Evolutionary conservation across 1,140 invertebrate species (phyloP).

Genomic region (Ruditapes philippinarum): DNA sequence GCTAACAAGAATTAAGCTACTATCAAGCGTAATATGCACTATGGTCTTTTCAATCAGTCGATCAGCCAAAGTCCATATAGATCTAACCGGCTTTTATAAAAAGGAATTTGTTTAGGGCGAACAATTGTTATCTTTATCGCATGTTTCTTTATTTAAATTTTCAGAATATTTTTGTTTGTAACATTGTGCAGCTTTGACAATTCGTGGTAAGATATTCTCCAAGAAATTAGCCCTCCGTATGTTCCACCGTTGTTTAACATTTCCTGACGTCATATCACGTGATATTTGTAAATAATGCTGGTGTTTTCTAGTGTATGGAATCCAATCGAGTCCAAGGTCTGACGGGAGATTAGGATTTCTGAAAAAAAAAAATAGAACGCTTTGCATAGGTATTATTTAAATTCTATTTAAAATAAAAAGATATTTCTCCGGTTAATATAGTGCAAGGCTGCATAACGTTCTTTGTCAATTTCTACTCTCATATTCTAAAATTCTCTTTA

Average conservation of each 20-base stretch:
- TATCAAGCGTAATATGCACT: no score
- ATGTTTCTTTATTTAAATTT: background rate
- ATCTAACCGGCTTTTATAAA: no score
- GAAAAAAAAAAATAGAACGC: background rate
- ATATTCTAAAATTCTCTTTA: no score
- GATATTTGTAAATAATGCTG: slow-evolving; percentile 21
- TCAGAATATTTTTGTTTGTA: background rate
- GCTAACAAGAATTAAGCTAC: no score
- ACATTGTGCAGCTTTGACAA: background rate
- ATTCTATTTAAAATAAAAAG: no score
- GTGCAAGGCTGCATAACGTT: no score
- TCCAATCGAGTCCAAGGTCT: background rate
- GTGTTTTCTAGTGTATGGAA: slow-evolving; percentile 9
- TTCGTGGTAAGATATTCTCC: slow-evolving; percentile 9
- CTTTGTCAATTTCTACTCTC: no score
- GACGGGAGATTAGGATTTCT: background rate
- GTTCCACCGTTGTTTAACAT: slow-evolving; percentile 23
- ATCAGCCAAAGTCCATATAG: no score
- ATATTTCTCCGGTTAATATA: no score
- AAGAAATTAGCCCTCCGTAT: slow-evolving; percentile 37
- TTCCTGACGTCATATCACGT: slow-evolving; percentile 35
- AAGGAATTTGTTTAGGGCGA: background rate
- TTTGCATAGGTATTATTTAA: no score
- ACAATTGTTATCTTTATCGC: background rate
- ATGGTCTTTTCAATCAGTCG: no score